Percentiles rank a stretch among this genome's conserved stretches.
These are phyloP conservation scores for Hybognathus amarus DNA, from an alignment of 2,797 vertebrate genomes.

Conservation along the genomic window DNA sequence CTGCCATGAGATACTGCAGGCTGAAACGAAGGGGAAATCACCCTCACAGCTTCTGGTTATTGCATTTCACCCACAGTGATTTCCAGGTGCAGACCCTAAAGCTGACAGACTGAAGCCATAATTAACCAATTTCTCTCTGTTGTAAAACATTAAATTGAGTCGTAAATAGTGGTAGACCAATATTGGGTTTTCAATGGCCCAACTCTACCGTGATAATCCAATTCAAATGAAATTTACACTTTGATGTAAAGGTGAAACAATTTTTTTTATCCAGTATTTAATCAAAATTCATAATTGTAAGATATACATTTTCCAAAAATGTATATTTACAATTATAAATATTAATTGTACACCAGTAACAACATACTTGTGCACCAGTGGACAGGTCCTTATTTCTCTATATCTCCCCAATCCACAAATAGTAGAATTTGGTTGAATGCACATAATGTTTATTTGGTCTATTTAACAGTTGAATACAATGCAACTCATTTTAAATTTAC, in stretches of 20 bases:
- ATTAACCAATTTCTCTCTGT: background rate
- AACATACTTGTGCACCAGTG: background rate
- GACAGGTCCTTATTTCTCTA: background rate
- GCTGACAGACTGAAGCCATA: background rate
- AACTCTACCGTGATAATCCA: background rate
- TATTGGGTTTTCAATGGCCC: background rate
- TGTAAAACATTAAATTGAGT: background rate
- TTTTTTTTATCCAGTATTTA: background rate
- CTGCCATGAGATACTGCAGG: background rate
- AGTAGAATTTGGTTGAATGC: background rate
- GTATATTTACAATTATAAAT: no score
- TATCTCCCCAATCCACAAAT: background rate
- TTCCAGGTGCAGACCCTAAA: conserved; percentile 5
- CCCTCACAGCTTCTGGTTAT: background rate
- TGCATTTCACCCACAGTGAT: background rate
- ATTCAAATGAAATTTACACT: background rate
- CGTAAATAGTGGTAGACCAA: background rate
- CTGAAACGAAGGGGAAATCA: background rate
- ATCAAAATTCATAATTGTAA: background rate
- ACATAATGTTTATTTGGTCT: background rate
- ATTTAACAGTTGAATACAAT: background rate
- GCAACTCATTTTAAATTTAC: background rate
- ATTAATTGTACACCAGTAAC: background rate
- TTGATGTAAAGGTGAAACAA: background rate
- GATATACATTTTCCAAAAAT: background rate